Percentiles rank a stretch among this genome's conserved stretches.
phyloP scores from a whole-genome alignment of 2,888 invertebrate species.

The Charanyca ferruginea region DNA sequence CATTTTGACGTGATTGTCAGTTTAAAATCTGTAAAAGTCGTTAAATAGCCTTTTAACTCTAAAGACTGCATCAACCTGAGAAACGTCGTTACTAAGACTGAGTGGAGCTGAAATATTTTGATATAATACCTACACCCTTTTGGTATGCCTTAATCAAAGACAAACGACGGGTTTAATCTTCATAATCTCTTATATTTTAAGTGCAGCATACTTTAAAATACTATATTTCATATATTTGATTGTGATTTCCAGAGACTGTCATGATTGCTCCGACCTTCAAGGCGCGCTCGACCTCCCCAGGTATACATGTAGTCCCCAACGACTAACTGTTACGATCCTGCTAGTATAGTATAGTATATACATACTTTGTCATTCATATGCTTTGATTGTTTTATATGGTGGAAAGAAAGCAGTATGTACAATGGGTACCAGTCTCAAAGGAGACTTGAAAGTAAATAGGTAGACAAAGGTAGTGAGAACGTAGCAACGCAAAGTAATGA shows the following conservation, averaged over 20 bases:
- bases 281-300: constrained; percentile 94
- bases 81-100: background rate
- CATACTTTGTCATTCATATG: constrained; percentile 66
- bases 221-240: constrained; percentile 72
- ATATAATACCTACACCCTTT: background rate
- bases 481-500: no score
- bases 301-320: constrained; percentile 88
- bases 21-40: no score
- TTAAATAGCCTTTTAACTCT: no score
- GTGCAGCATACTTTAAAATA: background rate
- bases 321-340: constrained; percentile 56
- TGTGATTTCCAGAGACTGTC: constrained; percentile 92
- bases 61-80: no score
- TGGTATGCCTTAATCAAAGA: background rate
- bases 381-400: constrained; percentile 52
- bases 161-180: background rate
- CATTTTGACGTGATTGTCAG: no score
- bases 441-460: background rate
- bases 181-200: background rate
- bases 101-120: background rate
- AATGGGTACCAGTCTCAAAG: background rate
- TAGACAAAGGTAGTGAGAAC: background rate
- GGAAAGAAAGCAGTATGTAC: background rate
- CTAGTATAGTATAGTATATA: no score
- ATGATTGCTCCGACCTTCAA: constrained; percentile 96